phyloP scores from a whole-genome alignment of 2,113 vertebrate species.

The Naja naja region DNA sequence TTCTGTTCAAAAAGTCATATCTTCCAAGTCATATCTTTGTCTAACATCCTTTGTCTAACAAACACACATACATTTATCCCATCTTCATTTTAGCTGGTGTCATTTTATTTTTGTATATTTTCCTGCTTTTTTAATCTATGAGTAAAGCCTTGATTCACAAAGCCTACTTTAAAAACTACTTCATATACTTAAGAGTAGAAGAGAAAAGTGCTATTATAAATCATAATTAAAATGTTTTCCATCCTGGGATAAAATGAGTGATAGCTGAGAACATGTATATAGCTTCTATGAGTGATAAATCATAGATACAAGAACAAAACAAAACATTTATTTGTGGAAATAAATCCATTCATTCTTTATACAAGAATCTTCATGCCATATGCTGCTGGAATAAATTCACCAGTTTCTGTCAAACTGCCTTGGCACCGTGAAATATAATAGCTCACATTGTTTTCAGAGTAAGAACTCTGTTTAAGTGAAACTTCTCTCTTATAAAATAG shows the following conservation, averaged over 20 bases:
- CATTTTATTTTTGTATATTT: neutral
- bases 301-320: neutral
- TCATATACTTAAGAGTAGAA: neutral
- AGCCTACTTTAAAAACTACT: neutral
- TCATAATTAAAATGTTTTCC: neutral
- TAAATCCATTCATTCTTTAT: neutral
- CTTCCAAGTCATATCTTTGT: neutral
- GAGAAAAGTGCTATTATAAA: neutral
- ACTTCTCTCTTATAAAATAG: neutral
- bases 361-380: constrained; percentile 8
- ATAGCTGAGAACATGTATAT: neutral
- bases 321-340: neutral
- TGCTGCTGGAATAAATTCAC: neutral
- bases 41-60: neutral
- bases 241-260: neutral
- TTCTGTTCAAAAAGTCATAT: neutral
- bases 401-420: neutral
- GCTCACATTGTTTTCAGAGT: neutral
- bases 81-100: neutral
- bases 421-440: constrained; percentile 2
- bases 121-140: neutral
- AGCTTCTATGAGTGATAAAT: neutral
- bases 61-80: neutral
- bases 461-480: neutral
- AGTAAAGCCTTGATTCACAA: neutral